A percentile compares a stretch with the other conserved stretches of the same genome.
phyloP scores from a whole-genome alignment of 2,113 vertebrate genomes.

The Rhabdomys dilectus region DNA sequence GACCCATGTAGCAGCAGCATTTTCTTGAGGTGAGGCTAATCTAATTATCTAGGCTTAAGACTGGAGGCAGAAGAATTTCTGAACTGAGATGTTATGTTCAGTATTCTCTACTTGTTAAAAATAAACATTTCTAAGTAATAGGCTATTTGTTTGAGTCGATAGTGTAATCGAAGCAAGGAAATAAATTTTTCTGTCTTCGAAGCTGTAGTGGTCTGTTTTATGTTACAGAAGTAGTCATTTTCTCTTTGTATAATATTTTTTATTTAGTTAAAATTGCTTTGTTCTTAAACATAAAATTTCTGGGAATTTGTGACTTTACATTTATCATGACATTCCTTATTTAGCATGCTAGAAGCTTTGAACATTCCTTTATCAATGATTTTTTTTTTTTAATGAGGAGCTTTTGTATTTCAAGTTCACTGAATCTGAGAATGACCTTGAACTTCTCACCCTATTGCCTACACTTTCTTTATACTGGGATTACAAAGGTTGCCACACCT shows the following conservation, averaged over 20 bases:
- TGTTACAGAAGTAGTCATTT: neutral
- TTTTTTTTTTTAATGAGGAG: neutral
- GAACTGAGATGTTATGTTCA: conserved; percentile 52
- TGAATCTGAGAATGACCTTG: neutral
- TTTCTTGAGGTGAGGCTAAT: conserved; percentile 53
- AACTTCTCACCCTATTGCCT: neutral
- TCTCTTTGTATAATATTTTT: neutral
- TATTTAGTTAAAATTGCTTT: neutral
- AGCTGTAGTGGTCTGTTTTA: neutral
- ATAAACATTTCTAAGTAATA: conserved; percentile 54
- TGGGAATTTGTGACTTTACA: neutral
- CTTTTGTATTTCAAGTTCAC: neutral
- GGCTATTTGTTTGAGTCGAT: conserved; percentile 18
- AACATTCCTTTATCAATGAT: neutral
- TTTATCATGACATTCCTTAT: neutral
- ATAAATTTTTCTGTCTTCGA: neutral
- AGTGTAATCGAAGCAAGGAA: conserved; percentile 6
- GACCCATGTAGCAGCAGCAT: neutral
- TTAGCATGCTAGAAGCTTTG: neutral
- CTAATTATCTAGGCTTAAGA: conserved; percentile 65
- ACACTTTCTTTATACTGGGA: neutral
- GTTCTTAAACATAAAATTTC: conserved; percentile 11
- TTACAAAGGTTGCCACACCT: neutral
- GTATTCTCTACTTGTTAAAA: conserved; percentile 62
- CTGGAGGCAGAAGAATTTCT: conserved; percentile 54